Evolutionary conservation across 2,113 vertebrate genomes (phyloP).

Genomic region (Anguilla rostrata): DNA sequence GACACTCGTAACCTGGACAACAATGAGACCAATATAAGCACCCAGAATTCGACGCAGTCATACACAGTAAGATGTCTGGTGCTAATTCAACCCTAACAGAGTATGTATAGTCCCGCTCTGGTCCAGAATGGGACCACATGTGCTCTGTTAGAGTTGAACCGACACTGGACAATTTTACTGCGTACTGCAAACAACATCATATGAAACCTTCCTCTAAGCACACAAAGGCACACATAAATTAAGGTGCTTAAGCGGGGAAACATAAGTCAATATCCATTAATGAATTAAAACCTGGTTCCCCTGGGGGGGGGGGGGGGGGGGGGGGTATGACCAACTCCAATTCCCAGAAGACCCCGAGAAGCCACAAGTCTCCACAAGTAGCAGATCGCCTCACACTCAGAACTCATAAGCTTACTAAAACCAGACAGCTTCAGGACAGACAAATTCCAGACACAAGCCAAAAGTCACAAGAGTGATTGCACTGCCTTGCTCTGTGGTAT

Average conservation of each 20-base stretch:
- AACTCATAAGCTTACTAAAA: not conserved
- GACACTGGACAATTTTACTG: no score
- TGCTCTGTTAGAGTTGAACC: no score
- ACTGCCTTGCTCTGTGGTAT: not conserved
- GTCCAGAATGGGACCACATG: no score
- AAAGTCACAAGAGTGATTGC: not conserved
- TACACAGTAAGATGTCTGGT: no score
- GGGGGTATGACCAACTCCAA: not conserved
- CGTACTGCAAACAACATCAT: no score
- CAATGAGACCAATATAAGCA: no score
- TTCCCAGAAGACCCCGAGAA: not conserved
- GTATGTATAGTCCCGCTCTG: no score
- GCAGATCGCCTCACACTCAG: not conserved
- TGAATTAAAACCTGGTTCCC: not conserved
- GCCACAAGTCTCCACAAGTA: not conserved
- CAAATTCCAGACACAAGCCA: not conserved
- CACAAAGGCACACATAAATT: not conserved
- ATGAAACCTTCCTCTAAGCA: not conserved
- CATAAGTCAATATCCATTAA: not conserved
- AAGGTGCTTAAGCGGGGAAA: not conserved
- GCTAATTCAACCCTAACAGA: no score
- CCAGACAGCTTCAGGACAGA: not conserved
- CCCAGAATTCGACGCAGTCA: not conserved
- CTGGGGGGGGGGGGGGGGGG: not conserved
- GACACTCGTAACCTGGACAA: no score